Conservation (phyloP, 2,797 vertebrate species). For the Sebastes taczanowskii region DNA sequence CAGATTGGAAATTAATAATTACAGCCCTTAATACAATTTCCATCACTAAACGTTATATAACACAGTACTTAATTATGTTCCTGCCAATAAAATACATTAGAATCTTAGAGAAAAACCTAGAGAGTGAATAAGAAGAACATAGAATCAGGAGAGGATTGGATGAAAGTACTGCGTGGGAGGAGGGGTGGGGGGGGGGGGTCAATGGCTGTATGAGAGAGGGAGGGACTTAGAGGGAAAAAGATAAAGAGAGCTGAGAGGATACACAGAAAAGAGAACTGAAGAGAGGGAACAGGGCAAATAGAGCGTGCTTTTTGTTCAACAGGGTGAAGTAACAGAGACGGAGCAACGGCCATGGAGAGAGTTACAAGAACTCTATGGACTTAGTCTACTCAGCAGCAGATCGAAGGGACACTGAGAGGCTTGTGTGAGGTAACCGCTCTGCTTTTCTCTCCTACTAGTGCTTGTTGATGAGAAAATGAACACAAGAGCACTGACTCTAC, state of each 20-base stretch:
- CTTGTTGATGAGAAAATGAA: constrained; percentile 8
- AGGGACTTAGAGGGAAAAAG: constrained; percentile 25
- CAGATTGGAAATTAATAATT: too few species aligned
- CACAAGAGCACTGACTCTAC: neutral
- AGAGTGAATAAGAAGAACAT: neutral
- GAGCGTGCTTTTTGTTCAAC: constrained; percentile 30
- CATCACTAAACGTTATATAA: too few species aligned
- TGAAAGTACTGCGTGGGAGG: neutral
- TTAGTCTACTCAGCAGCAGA: neutral
- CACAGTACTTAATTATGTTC: neutral
- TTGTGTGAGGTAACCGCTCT: constrained; percentile 42
- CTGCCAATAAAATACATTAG: neutral
- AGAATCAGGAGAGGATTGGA: neutral
- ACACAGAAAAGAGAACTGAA: neutral
- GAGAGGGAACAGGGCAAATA: constrained; percentile 1
- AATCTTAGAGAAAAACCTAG: neutral
- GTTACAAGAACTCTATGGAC: constrained; percentile 11
- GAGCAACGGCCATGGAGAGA: neutral
- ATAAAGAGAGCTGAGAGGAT: constrained; percentile 24
- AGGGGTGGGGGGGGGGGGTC: neutral
- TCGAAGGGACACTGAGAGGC: constrained; percentile 18
- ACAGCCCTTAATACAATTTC: too few species aligned
- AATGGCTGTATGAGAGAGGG: constrained; percentile 18
- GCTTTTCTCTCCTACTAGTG: constrained; percentile 15
- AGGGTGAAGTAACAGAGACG: constrained; percentile 13